phyloP scores from a whole-genome alignment of 2,888 invertebrate species.

The Apomyelois bistriatella region DNA sequence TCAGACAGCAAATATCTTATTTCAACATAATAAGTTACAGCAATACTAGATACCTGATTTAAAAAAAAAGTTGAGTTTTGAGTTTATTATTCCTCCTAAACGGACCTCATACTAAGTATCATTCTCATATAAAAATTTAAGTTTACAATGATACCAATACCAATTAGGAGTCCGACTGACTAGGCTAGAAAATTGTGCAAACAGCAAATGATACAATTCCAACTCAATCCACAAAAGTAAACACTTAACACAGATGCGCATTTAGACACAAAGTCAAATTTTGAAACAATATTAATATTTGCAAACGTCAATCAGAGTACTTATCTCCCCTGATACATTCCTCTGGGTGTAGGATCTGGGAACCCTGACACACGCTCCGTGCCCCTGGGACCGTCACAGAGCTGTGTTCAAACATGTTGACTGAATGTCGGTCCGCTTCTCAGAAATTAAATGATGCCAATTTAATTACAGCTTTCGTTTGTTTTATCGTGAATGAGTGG shows the following conservation, averaged over 20 bases:
- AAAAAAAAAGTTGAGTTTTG: too few relatives aligned
- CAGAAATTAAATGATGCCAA: not conserved
- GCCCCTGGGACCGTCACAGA: not conserved
- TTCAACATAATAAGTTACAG: too few relatives aligned
- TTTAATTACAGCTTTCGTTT: not conserved
- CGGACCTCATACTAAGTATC: too few relatives aligned
- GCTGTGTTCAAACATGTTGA: conserved; percentile 1
- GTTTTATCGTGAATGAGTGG: not conserved
- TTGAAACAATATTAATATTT: not conserved
- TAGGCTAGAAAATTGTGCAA: too few relatives aligned
- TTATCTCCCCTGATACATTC: conserved; percentile 10
- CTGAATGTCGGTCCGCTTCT: not conserved
- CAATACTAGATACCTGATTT: too few relatives aligned
- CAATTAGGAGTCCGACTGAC: too few relatives aligned
- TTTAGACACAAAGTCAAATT: not conserved
- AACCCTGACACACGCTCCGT: not conserved
- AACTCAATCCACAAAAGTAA: not conserved
- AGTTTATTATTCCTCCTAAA: too few relatives aligned
- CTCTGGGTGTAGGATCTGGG: conserved; percentile 4
- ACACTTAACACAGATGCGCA: not conserved
- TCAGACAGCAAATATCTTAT: too few relatives aligned
- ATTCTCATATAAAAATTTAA: too few relatives aligned
- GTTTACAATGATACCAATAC: too few relatives aligned
- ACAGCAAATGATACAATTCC: too few relatives aligned
- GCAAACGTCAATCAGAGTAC: conserved; percentile 1